phyloP scores from a whole-genome alignment of 2,113 vertebrate species.

The Planiliza haematocheilus region DNA sequence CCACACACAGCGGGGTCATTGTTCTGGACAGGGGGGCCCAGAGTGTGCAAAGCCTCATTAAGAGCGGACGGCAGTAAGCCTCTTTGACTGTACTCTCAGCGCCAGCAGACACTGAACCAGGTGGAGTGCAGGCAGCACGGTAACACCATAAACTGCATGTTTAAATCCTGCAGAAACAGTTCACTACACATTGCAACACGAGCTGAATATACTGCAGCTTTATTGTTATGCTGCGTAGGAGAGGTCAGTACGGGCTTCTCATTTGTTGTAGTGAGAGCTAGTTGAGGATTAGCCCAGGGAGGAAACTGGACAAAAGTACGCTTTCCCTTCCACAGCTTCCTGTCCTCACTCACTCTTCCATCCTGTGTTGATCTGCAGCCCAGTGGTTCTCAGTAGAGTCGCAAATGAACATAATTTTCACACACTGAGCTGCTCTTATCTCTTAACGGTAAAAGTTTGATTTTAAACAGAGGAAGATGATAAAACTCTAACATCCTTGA shows the following conservation, averaged over 20 bases:
- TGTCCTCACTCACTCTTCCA: neutral
- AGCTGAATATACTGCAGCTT: slow-evolving; percentile 8
- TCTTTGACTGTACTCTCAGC: slow-evolving; percentile 69
- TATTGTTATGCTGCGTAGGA: neutral
- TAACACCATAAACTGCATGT: slow-evolving; percentile 10
- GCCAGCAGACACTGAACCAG: slow-evolving; percentile 56
- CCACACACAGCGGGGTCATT: slow-evolving; percentile 71
- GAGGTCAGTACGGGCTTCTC: neutral
- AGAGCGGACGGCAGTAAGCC: slow-evolving; percentile 66
- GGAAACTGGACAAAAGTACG: slow-evolving; percentile 3
- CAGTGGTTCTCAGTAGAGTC: neutral
- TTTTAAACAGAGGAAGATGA: slow-evolving; percentile 18
- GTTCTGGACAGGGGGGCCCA: slow-evolving; percentile 48
- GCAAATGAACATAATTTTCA: slow-evolving; percentile 24
- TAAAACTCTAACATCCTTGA: neutral
- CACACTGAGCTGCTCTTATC: slow-evolving; percentile 14
- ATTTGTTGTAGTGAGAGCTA: neutral
- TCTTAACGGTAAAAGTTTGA: slow-evolving; percentile 26
- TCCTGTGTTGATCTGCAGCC: neutral
- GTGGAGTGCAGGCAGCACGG: slow-evolving; percentile 18
- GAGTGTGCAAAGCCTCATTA: slow-evolving; percentile 72
- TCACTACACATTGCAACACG: slow-evolving; percentile 10
- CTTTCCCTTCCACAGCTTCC: neutral
- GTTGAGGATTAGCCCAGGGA: slow-evolving; percentile 2
- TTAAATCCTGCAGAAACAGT: slow-evolving; percentile 45